phyloP scores from a whole-genome alignment of 2,797 vertebrate genomes.

The Myripristis jacobus region DNA sequence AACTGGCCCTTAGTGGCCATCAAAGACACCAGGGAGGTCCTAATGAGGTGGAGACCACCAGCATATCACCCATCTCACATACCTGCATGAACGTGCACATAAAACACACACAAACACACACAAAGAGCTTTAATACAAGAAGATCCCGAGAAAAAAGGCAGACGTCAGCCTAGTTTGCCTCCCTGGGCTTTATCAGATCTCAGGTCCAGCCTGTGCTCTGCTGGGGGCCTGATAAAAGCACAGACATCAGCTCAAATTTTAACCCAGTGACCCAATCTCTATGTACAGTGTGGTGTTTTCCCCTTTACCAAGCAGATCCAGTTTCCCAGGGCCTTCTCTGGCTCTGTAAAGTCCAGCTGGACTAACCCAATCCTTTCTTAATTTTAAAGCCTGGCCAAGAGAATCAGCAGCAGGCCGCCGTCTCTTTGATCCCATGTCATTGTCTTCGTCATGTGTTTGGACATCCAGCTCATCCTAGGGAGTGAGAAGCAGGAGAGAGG shows the following conservation, averaged over 20 bases:
- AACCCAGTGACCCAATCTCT: constrained; percentile 50
- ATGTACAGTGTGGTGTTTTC: constrained; percentile 29
- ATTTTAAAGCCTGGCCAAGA: constrained; percentile 62
- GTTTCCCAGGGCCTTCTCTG: constrained; percentile 39
- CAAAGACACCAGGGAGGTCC: constrained; percentile 65
- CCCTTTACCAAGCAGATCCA: constrained; percentile 29
- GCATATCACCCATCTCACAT: constrained; percentile 48
- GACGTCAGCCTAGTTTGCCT: constrained; percentile 16
- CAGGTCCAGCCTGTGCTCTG: constrained; percentile 41
- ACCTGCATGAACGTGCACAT: too few species aligned
- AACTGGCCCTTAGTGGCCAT: constrained; percentile 48
- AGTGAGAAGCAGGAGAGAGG: constrained; percentile 36
- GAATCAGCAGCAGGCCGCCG: constrained; percentile 58
- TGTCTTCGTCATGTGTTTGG: constrained; percentile 67
- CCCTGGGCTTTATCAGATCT: constrained; percentile 55
- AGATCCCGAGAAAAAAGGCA: constrained; percentile 40
- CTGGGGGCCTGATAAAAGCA: constrained; percentile 63
- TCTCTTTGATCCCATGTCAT: constrained; percentile 66
- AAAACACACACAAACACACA: constrained; percentile 17
- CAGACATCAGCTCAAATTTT: constrained; percentile 42
- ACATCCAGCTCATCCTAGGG: constrained; percentile 44
- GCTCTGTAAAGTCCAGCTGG: constrained; percentile 32
- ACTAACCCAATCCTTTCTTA: constrained; percentile 38
- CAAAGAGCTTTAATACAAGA: constrained; percentile 21
- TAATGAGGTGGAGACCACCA: constrained; percentile 66